Conservation (phyloP, 2,113 vertebrate species). For the Podarcis raffonei region DNA sequence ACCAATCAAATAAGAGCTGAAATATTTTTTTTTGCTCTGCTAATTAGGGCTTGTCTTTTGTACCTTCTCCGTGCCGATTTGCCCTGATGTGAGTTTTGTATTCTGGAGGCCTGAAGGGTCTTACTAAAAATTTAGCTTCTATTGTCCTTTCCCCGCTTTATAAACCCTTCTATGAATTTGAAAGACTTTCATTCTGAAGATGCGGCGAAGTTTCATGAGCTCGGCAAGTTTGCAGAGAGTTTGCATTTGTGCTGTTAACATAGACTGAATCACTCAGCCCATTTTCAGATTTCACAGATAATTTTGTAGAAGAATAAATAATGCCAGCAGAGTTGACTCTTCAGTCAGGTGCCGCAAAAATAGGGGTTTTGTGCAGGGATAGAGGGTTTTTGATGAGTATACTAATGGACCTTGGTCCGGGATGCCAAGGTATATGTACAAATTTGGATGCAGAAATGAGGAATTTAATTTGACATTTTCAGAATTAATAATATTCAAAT, state of each 20-base stretch:
- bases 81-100: neutral
- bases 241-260: neutral
- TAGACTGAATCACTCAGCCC: neutral
- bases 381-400: neutral
- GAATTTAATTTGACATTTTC: neutral
- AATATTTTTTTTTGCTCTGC: neutral
- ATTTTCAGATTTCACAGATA: neutral
- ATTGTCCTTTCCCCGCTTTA: neutral
- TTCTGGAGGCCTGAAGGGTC: conserved; percentile 18
- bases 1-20: conserved; percentile 46
- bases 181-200: neutral
- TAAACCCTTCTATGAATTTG: neutral
- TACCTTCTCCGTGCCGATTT: neutral
- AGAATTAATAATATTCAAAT: neutral
- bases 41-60: conserved; percentile 11
- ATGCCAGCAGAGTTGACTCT: neutral
- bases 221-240: neutral
- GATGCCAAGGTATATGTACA: neutral
- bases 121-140: conserved; percentile 3
- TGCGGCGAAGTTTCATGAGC: neutral
- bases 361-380: neutral
- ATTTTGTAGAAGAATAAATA: neutral
- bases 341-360: neutral
- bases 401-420: neutral
- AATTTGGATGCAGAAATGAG: neutral